phyloP scores from a whole-genome alignment of 2,888 invertebrate species.

The Metellina segmentata region DNA sequence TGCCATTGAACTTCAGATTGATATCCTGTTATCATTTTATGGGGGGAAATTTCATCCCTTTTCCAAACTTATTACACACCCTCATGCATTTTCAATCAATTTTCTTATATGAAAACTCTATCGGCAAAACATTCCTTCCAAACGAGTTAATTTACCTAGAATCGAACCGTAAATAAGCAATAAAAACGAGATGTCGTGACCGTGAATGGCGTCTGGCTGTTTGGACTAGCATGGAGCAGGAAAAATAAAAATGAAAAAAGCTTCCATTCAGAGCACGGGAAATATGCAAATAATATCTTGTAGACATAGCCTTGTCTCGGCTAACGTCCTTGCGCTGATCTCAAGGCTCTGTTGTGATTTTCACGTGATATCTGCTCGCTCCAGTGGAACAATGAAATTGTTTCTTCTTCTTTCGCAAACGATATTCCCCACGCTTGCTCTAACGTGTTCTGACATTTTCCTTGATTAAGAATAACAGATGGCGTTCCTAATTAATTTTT shows the following conservation, averaged over 20 bases:
- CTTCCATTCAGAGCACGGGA: conserved; percentile 7
- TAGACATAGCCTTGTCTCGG: conserved; percentile 29
- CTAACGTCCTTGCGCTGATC: conserved; percentile 19
- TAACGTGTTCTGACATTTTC: neutral
- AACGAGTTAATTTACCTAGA: neutral
- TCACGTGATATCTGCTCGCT: neutral
- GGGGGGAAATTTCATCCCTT: no score
- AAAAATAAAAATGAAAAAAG: neutral
- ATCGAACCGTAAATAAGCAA: neutral
- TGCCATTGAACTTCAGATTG: neutral
- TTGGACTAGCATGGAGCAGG: neutral
- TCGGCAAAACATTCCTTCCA: neutral
- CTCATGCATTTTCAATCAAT: neutral
- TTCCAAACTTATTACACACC: no score
- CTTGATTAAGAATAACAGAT: neutral
- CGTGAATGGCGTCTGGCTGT: neutral
- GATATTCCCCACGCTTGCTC: neutral
- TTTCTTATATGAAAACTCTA: neutral
- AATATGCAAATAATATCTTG: conserved; percentile 47
- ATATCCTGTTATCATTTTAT: neutral
- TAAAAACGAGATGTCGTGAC: neutral
- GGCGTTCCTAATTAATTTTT: neutral
- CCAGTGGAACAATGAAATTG: conserved; percentile 1
- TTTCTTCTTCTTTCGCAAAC: neutral
- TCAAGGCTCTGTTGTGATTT: conserved; percentile 21